Conservation (phyloP, 1,140 invertebrate species). For the Sitobion miscanthi region DNA sequence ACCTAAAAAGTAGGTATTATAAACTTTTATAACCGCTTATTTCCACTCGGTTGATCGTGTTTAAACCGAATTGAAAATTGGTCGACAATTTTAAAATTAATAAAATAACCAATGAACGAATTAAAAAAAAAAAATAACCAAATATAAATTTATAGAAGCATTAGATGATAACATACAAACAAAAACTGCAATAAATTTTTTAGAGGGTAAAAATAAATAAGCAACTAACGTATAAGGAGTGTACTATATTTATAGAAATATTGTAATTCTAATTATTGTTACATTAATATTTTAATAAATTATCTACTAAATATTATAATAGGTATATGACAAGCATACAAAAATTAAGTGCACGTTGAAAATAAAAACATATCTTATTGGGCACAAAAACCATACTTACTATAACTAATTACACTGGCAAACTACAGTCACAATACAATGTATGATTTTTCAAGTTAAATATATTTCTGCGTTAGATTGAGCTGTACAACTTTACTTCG, state of each 20-base stretch:
- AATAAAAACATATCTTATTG: too few relatives aligned
- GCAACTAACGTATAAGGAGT: background rate
- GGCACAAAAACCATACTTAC: too few relatives aligned
- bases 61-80: conserved; percentile 12
- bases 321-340: too few relatives aligned
- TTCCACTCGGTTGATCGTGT: background rate
- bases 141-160: background rate
- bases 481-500: too few relatives aligned
- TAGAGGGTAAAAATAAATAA: background rate
- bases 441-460: too few relatives aligned
- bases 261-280: background rate
- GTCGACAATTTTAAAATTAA: background rate
- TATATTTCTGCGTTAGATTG: too few relatives aligned
- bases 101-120: background rate
- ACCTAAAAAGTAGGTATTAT: conserved; percentile 1
- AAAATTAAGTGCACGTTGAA: too few relatives aligned
- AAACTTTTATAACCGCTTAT: conserved; percentile 3
- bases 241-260: background rate
- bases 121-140: background rate
- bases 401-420: too few relatives aligned
- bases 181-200: background rate
- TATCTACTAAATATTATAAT: background rate
- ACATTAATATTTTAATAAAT: background rate
- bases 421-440: too few relatives aligned
- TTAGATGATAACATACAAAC: background rate